Conservation (phyloP, 2,113 vertebrate species). For the Spheniscus mendiculus region DNA sequence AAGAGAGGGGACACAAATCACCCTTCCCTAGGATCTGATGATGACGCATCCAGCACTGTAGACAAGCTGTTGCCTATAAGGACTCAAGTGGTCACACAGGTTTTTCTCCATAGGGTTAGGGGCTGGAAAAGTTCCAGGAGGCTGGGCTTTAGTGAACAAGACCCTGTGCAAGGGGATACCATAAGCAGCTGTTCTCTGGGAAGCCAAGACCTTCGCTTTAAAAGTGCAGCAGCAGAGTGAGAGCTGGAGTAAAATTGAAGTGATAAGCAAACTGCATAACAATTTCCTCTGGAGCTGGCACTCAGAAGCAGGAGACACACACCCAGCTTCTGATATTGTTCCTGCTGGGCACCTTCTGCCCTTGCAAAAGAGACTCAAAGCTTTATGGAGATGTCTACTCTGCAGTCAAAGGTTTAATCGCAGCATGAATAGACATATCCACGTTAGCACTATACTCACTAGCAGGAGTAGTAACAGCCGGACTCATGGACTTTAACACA, state of each 20-base stretch:
- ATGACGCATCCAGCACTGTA: background rate
- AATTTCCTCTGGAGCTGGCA: slow-evolving; percentile 5
- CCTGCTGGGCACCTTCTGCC: slow-evolving; percentile 44
- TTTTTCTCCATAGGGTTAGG: background rate
- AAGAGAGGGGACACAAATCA: background rate
- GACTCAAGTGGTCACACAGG: background rate
- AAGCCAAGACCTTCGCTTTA: background rate
- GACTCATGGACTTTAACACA: background rate
- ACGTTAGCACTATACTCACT: background rate
- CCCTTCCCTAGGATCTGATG: background rate
- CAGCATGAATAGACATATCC: background rate
- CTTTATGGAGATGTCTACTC: background rate
- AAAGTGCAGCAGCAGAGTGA: background rate
- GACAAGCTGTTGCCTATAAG: background rate
- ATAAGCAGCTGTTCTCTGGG: background rate
- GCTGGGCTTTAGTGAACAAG: background rate
- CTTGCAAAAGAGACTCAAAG: background rate
- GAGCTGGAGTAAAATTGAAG: background rate
- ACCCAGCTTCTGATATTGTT: background rate
- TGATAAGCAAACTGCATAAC: background rate
- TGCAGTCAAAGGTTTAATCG: background rate
- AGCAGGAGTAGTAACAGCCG: background rate
- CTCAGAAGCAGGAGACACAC: slow-evolving; percentile 12
- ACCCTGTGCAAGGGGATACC: background rate
- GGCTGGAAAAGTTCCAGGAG: background rate